Base-by-base conservation (phyloP, 2,888 invertebrate species). In the Stegophylla sp. region DNA sequence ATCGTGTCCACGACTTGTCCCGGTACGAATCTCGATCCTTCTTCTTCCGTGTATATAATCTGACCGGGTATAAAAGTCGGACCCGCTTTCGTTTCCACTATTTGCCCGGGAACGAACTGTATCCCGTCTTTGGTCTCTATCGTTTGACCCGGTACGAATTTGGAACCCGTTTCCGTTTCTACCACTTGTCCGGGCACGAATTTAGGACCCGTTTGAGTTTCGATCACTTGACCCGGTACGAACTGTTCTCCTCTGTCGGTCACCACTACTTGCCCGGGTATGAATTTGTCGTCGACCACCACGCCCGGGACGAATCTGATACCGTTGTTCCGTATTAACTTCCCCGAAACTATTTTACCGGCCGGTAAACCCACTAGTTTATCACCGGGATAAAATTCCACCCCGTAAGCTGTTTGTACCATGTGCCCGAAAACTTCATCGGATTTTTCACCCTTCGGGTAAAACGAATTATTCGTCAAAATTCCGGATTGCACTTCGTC, bases 151-250 rank as follows among this genome's bases (percentile, higher is more conserved):
- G 93, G 90, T 0, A 90, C 88, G 85, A 91, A 91, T 85, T 91
- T 91, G 0, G 90, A 89, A 10, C 91, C 91, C 66, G 88, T 88
- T 85, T 89, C 89, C 0, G 91, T 91, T 84, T 92, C 91, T 0
- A 93, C 91, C 84, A 93, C 91, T 87, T 93, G 92, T 2, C 93
- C 93, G 3, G 93, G 92, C 20, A 93, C 92, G 86, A 93, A 93
- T 86, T 92, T 92, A 0, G 91, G 90, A 28, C 91, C 90, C 84
- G 90, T 90, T 69, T 89, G 88, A 2, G 91, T 91, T 84, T 91
- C 91, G n/a, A 92, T 90, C 0, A 92, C 91, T 87, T 92, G 91
- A 0, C 92, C 92, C 0, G 91, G 91, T 5, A 92, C 90, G 85
- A 92, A 92, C 83, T 92, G 91, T 84, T 91, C 91, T 7, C 92